Base-by-base conservation (phyloP, 2,113 vertebrate species). In the Syngnathoides biaculeatus region DNA sequence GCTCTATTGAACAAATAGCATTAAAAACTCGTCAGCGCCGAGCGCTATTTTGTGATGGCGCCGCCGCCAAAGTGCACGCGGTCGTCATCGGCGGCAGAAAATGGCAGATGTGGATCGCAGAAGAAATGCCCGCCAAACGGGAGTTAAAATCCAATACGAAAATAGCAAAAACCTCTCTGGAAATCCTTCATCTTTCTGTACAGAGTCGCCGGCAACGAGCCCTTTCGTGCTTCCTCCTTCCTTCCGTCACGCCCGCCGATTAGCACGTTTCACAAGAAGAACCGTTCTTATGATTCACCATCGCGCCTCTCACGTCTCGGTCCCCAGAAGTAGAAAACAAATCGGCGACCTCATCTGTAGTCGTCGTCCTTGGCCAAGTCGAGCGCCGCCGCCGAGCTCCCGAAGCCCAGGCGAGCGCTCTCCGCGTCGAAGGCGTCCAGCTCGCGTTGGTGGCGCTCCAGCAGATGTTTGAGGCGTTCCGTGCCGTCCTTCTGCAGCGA, bases 1-100 rank as follows among this genome's bases (percentile, higher is more conserved):
- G 94, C 94, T 96, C 96, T 98, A 98, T 99, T 98, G 97, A 97
- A 97, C 96, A 96, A 98, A 99, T 96, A 96, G 96, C 97, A 94
- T 95, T 97, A 95, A 97, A 97, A 97, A 94, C 94, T 96, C 94
- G 95, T 22, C 38, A 95, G 98, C 94, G 92, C 92, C 20, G n/a
- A 12, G 11, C 3, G 52, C 11, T 22, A 4, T 55, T 5, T 92
- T 82, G 86, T 87, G 87, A 80, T 91, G 30, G 30, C 30, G 94
- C 72, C 92, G 94, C 95, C 92, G 82, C 93, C 95, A 95, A 98
- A 97, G 96, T 96, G 96, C 96, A 98, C 98, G 96, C 96, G 95
- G 94, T 94, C 95, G 94, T 95, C 59, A 8, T 42, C 38, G 14
- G 15, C 56, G 12, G 15, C 30, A 58, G 27, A 11, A 62, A 62